Evolutionary conservation across 1,140 invertebrate species (phyloP), one percentile per base, ranked within the genome.

Genomic region (Pseudomyrmex dendroicus): DNA sequence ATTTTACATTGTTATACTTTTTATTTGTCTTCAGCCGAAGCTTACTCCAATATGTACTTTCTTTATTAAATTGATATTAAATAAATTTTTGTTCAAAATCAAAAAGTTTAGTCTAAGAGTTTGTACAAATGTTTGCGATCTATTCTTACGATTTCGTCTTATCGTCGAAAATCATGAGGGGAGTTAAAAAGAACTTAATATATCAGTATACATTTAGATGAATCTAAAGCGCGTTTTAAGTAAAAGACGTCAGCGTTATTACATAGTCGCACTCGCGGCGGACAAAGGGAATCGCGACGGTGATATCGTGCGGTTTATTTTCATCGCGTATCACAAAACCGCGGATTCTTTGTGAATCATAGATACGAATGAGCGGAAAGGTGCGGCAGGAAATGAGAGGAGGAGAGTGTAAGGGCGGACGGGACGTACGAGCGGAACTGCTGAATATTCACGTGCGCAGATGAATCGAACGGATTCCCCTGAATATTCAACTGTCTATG

Each of bases 401-500:
- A 67, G 22, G 56, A 67, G 61, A 35, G 82, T 72, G 82, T 82
- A 89, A 82, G 82, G 76, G 67, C 77, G 64, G 70, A 61, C 74
- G 86, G 70, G 63, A 85, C 76, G 84, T 83, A 86, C 78, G 63
- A 82, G 66, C 64, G 70, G 78, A 89, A 85, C 85, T 89, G 86
- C 86, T 90, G 89, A 90, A 90, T 90, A 90, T 90, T 90, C 89
- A 90, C 72, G 61, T 48, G 77, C 73, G 67, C 86, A 89, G 87
- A 90, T 90, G 89, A 90, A 90, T 88, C 85, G 89, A 86, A 84
- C 89, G 61, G 82, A 84, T 86, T 85, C 70, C 52, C 61, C 73
- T 89, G 88, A 89, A 89, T 89, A 89, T 89, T 89, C 88, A 89
- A 89, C 82, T 62, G 73, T 72, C 76, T 66, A 50, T 72, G 63